Percentiles rank a stretch among this genome's conserved stretches.
Conservation (phyloP, 2,888 invertebrate genomes). For the Pristionchus arcanus region DNA sequence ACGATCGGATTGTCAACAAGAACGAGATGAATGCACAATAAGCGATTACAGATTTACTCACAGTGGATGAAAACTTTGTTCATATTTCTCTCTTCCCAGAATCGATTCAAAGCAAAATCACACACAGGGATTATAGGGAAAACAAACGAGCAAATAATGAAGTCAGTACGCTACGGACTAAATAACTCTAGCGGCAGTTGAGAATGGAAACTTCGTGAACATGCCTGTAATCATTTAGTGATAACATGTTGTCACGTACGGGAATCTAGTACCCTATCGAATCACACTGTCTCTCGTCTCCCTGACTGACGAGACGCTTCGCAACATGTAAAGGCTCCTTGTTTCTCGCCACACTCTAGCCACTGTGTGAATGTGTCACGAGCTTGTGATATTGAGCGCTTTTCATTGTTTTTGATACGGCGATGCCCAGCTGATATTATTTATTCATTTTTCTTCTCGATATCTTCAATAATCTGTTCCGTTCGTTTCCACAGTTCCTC, state of each 20-base stretch:
- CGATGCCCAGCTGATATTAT: too few species aligned
- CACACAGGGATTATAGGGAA: too few species aligned
- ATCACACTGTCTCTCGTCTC: background rate
- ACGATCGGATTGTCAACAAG: too few species aligned
- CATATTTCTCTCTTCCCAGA: too few species aligned
- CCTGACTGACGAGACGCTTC: background rate
- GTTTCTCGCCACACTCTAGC: background rate
- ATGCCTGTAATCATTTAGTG: slow-evolving; percentile 11
- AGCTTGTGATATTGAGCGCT: background rate
- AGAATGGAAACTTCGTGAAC: slow-evolving; percentile 18
- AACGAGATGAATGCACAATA: too few species aligned
- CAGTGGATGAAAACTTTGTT: too few species aligned
- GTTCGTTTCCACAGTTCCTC: slow-evolving; percentile 46
- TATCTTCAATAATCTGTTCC: slow-evolving; percentile 27
- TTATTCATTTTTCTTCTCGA: background rate
- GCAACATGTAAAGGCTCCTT: background rate
- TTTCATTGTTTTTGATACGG: background rate
- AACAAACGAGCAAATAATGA: background rate
- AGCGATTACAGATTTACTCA: too few species aligned
- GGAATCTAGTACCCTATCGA: background rate
- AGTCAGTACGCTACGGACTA: background rate
- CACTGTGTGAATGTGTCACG: background rate
- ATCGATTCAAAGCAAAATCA: too few species aligned
- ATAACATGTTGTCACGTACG: background rate
- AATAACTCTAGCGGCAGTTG: background rate